These are phyloP conservation scores for Acanthisitta chloris DNA, from an alignment of 2,113 vertebrate genomes.

Conservation along the genomic window DNA sequence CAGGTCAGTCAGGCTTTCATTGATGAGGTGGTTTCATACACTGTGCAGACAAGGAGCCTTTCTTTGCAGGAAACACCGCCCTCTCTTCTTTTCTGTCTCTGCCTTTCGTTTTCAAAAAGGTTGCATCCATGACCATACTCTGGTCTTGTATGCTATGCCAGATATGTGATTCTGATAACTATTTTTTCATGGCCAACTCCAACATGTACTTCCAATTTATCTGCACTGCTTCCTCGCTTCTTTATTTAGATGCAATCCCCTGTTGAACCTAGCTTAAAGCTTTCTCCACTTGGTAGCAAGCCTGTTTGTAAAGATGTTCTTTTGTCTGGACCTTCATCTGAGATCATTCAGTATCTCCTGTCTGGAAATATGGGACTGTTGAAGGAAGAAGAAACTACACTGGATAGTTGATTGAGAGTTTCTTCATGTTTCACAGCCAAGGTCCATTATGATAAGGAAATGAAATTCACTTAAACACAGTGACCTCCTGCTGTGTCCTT, in stretches of 20 bases:
- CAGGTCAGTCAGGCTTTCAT: neutral
- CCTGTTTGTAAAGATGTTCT: neutral
- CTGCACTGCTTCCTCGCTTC: neutral
- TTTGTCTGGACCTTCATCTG: neutral
- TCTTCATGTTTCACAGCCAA: neutral
- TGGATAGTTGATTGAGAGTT: neutral
- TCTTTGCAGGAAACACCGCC: neutral
- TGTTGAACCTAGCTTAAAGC: neutral
- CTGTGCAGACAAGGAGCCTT: neutral
- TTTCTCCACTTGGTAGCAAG: neutral
- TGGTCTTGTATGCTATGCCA: neutral
- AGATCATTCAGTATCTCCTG: neutral
- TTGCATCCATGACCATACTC: neutral
- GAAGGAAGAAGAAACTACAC: neutral
- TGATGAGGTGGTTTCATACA: neutral
- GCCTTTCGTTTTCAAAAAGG: neutral
- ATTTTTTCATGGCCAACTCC: neutral
- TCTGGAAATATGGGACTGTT: neutral
- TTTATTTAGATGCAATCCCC: neutral
- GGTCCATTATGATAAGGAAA: neutral
- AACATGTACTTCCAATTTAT: neutral
- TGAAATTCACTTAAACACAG: neutral
- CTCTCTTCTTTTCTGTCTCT: neutral
- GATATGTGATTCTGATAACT: neutral
- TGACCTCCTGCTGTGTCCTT: neutral